Evolutionary conservation across 2,888 invertebrate species (phyloP), one percentile per base, ranked within the genome.

Genomic region (Deroplatys truncata): DNA sequence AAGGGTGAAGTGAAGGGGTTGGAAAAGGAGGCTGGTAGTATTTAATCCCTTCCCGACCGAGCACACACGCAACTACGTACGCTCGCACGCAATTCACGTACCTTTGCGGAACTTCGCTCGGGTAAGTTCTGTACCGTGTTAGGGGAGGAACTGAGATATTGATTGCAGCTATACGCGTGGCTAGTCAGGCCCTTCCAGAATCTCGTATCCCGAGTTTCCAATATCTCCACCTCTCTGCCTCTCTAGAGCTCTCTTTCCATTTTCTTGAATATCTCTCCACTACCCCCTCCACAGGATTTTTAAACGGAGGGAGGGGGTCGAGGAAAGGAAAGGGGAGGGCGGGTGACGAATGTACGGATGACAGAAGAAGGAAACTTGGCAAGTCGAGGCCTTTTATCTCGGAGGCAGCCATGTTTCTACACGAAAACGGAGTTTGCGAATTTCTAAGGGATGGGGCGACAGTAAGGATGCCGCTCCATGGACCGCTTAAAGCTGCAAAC

Each of bases 351-450:
- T 72, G 56, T 72, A 72, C 56, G 56, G 56, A 72, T 72, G 56
- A 72, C 56, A 72, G 56, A 49, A 72, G 82, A 88, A 87, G 88
- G 83, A 90, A 88, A 88, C 88, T 90, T 90, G 89, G 88, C 89
- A 90, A 88, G 85, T 90, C 85, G 85, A 90, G 85, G 56, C 89
- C 89, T 88, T 88, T 90, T 90, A 90, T 90, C 89, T 89, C 84
- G 82, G 43, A 89, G 82, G 89, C 89, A 85, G 85, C 84, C 89
- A 90, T 88, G 85, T 88, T 83, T 87, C 87, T 87, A 35, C 43
- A 83, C 87, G 87, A 87, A 83, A 87, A 87, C 83, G 87, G 87
- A 87, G 87, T 87, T 83, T 83, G 87, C 82, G 83, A 87, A 87
- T 82, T 82, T 86, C 86, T 72, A 72, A 31, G 86, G 72, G 43